A percentile compares a stretch with the other conserved stretches of the same genome.
Conservation (phyloP, 2,888 invertebrate genomes). For the Tenthredo notha region DNA sequence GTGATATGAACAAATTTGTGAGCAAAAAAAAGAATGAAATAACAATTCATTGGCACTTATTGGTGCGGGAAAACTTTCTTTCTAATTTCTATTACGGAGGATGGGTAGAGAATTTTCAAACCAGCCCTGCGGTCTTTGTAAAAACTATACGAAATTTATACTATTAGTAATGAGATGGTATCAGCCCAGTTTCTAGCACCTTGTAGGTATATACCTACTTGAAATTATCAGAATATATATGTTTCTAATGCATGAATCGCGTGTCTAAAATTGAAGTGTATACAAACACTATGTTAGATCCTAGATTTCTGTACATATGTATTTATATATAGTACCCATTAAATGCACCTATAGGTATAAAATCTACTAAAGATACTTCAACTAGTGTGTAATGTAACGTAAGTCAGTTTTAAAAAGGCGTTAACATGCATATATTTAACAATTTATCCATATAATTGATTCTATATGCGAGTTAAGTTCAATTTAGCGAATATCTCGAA, state of each 20-base stretch:
- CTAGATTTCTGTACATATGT: neutral
- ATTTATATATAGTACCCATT: neutral
- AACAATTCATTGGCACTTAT: neutral
- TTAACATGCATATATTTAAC: neutral
- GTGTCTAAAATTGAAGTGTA: constrained; percentile 29
- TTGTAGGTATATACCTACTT: neutral
- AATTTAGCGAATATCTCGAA: constrained; percentile 15
- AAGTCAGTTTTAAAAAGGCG: neutral
- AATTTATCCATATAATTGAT: constrained; percentile 28
- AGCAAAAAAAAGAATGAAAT: neutral
- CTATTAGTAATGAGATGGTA: neutral
- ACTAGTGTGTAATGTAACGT: neutral
- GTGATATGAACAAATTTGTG: neutral
- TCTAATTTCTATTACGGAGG: constrained; percentile 7
- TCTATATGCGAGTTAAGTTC: neutral
- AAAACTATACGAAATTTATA: neutral
- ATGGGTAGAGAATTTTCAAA: neutral
- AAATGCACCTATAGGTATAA: neutral
- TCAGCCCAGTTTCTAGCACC: constrained; percentile 13
- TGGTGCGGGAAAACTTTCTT: neutral
- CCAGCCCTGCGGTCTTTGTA: neutral
- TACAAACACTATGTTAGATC: neutral
- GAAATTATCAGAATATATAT: constrained; percentile 37
- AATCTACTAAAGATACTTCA: no score
- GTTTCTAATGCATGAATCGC: constrained; percentile 40